Conservation (phyloP, 2,888 invertebrate species). For the Aphidoletes aphidimyza region DNA sequence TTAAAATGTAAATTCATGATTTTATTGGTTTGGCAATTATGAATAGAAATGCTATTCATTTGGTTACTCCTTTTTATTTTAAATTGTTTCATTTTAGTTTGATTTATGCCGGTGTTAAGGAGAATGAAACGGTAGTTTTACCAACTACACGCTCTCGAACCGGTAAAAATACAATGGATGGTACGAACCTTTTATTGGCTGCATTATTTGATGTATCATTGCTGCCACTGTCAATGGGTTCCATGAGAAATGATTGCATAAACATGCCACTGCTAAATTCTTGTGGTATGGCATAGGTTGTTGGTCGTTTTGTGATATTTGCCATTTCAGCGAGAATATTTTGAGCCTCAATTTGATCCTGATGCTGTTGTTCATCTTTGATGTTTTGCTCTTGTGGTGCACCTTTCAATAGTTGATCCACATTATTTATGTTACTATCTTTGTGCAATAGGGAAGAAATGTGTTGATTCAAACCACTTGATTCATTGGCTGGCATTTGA, state of each 20-base stretch:
- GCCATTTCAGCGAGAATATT: constrained; percentile 63
- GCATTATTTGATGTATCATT: constrained; percentile 55
- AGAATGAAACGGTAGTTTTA: constrained; percentile 90
- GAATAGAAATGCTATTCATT: background rate
- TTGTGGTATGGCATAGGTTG: constrained; percentile 75
- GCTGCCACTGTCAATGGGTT: constrained; percentile 67
- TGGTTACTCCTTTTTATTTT: too few relatives aligned
- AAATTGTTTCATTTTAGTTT: background rate
- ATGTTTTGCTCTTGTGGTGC: constrained; percentile 9
- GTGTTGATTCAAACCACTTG: constrained; percentile 58
- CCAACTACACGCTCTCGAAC: constrained; percentile 88
- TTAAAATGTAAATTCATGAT: background rate
- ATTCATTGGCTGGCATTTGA: constrained; percentile 60
- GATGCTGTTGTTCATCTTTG: constrained; percentile 50
- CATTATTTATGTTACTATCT: background rate
- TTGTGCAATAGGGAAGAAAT: constrained; percentile 36
- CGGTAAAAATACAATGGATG: constrained; percentile 93
- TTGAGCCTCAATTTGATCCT: constrained; percentile 52
- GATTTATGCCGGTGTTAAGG: constrained; percentile 87
- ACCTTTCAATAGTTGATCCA: constrained; percentile 42
- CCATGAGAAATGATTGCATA: constrained; percentile 93
- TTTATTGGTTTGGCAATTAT: constrained; percentile 6
- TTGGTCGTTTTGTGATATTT: constrained; percentile 67
- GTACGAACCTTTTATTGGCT: constrained; percentile 74
- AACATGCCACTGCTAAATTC: constrained; percentile 71